Base-by-base conservation (phyloP, 2,113 vertebrate genomes). In the Cyprinus carpio region DNA sequence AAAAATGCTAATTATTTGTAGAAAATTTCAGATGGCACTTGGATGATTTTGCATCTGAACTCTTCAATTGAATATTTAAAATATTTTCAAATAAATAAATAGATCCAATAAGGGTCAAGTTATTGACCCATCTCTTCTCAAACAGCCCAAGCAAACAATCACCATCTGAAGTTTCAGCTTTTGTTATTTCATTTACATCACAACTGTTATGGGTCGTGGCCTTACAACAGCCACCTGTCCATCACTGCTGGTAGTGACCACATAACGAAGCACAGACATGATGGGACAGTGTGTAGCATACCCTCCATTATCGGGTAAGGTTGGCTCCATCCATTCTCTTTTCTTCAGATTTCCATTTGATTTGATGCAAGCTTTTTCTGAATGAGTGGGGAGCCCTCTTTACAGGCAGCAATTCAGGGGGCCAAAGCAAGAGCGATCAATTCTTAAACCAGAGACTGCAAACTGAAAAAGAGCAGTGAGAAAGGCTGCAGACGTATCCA, bases 361-460 rank as follows among this genome's bases (percentile, higher is more conserved):
- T 92, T 90, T 89, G 67, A 87, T 88, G 83, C 67, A 51, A 81
- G 75, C 23, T 65, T 90, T 88, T 83, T 87, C 31, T 12, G 25
- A 58, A 65, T 13, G 74, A 37, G 56, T 64, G 67, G 81, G 75
- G 77, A 83, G 62, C 77, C 34, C 58, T 84, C 83, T 90, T 88
- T 87, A 88, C 37, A 91, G 89, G 89, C 85, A 88, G 87, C 89
- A 88, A 92, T 93, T 93, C 90, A 88, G 88, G 86, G 83, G 86
- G 87, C 87, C 85, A 89, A 92, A 89, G 90, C 89, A 90, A 20
- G 89, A 92, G 88, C 90, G 93, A 93, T 94, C 91, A 89, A 89
- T 92, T 92, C 89, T 88, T 79, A 91, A 93, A 92, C 88, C 76
- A 65, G 90, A 89, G 91, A 90, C 88, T 89, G 89, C 88, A 91